A percentile compares a stretch with the other conserved stretches of the same genome.
phyloP scores from a whole-genome alignment of 2,888 invertebrate genomes.

The Sylvicola cinctus region DNA sequence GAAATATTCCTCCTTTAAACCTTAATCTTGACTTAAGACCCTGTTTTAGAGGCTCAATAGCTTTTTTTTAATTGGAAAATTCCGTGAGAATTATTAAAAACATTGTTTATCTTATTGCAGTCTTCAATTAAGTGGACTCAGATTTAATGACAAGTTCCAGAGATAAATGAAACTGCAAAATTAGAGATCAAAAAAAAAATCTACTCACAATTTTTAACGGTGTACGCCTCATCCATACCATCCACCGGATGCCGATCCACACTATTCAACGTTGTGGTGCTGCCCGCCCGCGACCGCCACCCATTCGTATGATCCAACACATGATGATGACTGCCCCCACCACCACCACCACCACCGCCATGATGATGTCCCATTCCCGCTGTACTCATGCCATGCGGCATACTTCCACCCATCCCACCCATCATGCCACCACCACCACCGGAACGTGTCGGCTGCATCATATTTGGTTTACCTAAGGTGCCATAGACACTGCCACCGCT shows the following conservation, averaged over 20 bases:
- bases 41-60: no score
- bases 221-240: conserved; percentile 23
- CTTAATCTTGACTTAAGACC: no score
- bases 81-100: no score
- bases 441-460: conserved; percentile 9
- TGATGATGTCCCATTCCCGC: conserved; percentile 18
- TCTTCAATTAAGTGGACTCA: no score
- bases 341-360: conserved; percentile 18
- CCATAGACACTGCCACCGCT: conserved; percentile 33
- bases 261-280: conserved; percentile 38
- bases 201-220: conserved; percentile 26
- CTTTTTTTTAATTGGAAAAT: no score
- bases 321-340: conserved; percentile 13
- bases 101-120: no score
- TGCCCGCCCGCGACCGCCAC: conserved; percentile 36
- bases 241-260: conserved; percentile 24
- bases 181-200: no score
- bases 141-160: no score
- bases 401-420: no score
- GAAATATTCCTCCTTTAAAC: no score
- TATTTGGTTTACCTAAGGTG: conserved; percentile 25
- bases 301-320: conserved; percentile 10
- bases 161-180: no score
- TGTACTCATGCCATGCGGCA: no score
- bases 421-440: conserved; percentile 18